Base-by-base conservation (phyloP, 2,113 vertebrate species). In the Oryzias celebensis region DNA sequence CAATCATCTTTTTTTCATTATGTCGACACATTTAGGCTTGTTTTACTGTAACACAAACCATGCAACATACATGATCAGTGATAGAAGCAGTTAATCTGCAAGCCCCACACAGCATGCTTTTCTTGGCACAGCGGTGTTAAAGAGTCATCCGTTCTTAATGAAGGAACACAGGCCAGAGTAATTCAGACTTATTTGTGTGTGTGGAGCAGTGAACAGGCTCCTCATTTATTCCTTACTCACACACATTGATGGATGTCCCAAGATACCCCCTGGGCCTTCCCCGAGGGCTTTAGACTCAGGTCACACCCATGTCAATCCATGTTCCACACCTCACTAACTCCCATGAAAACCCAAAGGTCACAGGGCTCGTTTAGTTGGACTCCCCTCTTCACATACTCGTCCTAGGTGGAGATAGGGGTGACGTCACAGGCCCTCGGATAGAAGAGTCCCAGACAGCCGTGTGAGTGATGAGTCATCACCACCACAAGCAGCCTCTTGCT, bases 351-450 rank as follows among this genome's bases (percentile, higher is more conserved):
- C 65, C 52, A n/a, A 54, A 55, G 46, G 64, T 76, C 65, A 18
- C 48, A 47, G 41, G 28, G 43, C 56, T 59, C 52, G 42, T 66
- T 81, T 71, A 71, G 62, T 84, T 72, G 63, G 73, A 43, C 73
- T 68, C 62, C 45, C 62, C 75, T 49, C 66, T 59, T 75, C 73
- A 81, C 75, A 79, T 55, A 52, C 63, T 71, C 66, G n/a, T 68
- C 80, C 68, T 85, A 87, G 76, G 75, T 85, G 78, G 82, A 82
- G 79, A 80, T 73, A 69, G 67, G 52, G 47, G 75, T 90, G 90
- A 92, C 81, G 85, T 91, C 81, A 92, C 83, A 36, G 68, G 55
- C 65, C 20, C 72, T 78, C 73, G 69, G 78, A 84, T 82, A 78
- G 84, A 76, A 79, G 66, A 86, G 78, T 83, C 77, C 77, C 79